Percentiles rank a stretch among this genome's conserved stretches.
phyloP scores from a whole-genome alignment of 2,113 vertebrate genomes.

The Forbesichthys papilliferus region DNA sequence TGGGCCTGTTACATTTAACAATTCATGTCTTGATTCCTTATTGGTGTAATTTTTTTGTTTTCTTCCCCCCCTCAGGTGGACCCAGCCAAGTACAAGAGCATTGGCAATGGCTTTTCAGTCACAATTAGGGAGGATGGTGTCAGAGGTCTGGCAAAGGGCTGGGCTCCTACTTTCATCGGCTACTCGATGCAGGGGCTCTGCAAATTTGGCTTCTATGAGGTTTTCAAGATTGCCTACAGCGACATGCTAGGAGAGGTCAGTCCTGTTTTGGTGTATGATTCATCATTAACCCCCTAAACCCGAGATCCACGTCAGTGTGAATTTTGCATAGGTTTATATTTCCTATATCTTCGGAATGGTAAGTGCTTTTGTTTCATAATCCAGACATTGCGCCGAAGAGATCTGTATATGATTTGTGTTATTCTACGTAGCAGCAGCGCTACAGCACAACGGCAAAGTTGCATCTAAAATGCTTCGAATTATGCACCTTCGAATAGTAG shows the following conservation, averaged over 20 bases:
- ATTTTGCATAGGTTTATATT: too few relatives aligned
- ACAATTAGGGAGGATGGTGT: slow-evolving; percentile 92
- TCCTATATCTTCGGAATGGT: too few relatives aligned
- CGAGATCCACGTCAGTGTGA: too few relatives aligned
- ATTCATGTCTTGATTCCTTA: background rate
- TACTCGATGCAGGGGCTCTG: slow-evolving; percentile 99
- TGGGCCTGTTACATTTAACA: background rate
- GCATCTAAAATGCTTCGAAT: too few relatives aligned
- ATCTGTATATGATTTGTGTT: too few relatives aligned
- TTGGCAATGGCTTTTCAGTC: slow-evolving; percentile 91
- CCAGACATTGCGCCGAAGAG: too few relatives aligned
- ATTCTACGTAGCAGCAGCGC: too few relatives aligned
- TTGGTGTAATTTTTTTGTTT: background rate
- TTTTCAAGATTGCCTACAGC: slow-evolving; percentile 94
- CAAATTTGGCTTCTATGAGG: slow-evolving; percentile 99
- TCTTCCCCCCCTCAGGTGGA: slow-evolving; percentile 79
- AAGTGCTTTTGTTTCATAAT: too few relatives aligned
- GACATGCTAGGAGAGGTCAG: slow-evolving; percentile 93
- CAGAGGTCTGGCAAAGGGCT: slow-evolving; percentile 94
- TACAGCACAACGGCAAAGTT: too few relatives aligned
- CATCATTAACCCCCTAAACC: too few relatives aligned
- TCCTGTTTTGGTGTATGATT: background rate
- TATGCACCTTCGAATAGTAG: too few relatives aligned
- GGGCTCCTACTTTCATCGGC: slow-evolving; percentile 97
- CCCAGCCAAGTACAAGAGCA: slow-evolving; percentile 93